Base-by-base conservation (phyloP, 2,888 invertebrate species). In the Pollenia amentaria region DNA sequence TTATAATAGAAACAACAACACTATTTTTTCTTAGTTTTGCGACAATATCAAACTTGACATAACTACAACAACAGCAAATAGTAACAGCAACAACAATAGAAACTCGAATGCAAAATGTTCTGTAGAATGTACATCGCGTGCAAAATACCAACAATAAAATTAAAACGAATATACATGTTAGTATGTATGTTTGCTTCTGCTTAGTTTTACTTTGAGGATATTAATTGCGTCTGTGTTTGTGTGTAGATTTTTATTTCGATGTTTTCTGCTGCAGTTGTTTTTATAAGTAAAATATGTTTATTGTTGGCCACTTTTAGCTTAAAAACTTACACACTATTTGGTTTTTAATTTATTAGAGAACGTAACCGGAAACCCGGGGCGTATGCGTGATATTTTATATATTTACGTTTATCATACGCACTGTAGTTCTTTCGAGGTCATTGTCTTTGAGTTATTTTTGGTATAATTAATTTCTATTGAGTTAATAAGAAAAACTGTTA, bases 351-450 rank as follows among this genome's bases (percentile, higher is more conserved):
- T 51, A 60, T 55, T 53, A 46, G 14, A 84, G 18, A 60, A 11
- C 42, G 11, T 40, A 48, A 72, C 38, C 64, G 78, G 83, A 72
- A 78, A 80, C 64, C 84, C 29, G 64, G 75, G 88, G 87, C 89
- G 88, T 89, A 88, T 89, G 88, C 88, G 88, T 88, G 85, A 83
- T 87, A 88, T 88, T 84, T 88, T 85, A 89, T 88, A 88, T 87
- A 86, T 83, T 87, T 81, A 72, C 57, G 55, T 51, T 77, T 46
- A 60, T 53, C 67, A 78, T 67, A 78, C 62, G 48, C 44, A 48
- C 55, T 14, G 77, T 48, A 67, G 16, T 46, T 11, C 4, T 1
- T 1, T 8, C 8, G 21, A 21, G 1, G 42, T 18, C 14, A 21
- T 55, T 21, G 10, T 55, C 29, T 29, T 46, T 29, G 9, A 51